Evolutionary conservation across 2,888 invertebrate species (phyloP).

Genomic region (Trypoxylon attenuatum): DNA sequence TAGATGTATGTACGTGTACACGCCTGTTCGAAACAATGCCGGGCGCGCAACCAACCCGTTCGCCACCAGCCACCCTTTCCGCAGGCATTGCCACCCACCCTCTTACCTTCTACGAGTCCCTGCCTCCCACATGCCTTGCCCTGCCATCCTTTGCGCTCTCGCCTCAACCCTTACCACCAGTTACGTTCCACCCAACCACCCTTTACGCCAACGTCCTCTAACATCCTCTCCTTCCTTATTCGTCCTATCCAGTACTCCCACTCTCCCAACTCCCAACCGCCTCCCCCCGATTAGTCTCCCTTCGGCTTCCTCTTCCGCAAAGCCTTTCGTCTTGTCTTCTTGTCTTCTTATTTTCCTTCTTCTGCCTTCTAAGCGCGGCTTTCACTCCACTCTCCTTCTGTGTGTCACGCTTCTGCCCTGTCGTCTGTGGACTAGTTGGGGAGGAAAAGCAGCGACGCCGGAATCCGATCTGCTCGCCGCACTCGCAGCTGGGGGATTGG

Average conservation of each 20-base stretch:
- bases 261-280: conserved; percentile 24
- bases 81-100: conserved; percentile 30
- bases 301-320: background rate
- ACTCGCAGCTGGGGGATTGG: background rate
- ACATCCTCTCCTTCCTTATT: conserved; percentile 3
- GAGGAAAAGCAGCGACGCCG: background rate
- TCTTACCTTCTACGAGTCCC: conserved; percentile 33
- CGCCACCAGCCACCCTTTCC: conserved; percentile 43
- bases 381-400: conserved; percentile 13
- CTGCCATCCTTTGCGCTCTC: conserved; percentile 33
- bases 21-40: conserved; percentile 71
- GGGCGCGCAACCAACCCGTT: conserved; percentile 58
- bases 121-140: conserved; percentile 19
- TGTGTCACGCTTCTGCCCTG: conserved; percentile 23
- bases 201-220: conserved; percentile 10
- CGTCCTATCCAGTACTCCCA: conserved; percentile 47
- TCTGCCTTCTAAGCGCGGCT: conserved; percentile 14
- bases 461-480: conserved; percentile 3
- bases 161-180: conserved; percentile 49
- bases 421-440: conserved; percentile 23
- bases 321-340: background rate
- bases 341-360: background rate
- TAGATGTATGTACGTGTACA: conserved; percentile 66
- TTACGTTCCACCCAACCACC: conserved; percentile 38
- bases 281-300: background rate